Evolutionary conservation across 1,140 invertebrate species (phyloP), one percentile per base, ranked within the genome.

Genomic region (Dreissena rostriformis): DNA sequence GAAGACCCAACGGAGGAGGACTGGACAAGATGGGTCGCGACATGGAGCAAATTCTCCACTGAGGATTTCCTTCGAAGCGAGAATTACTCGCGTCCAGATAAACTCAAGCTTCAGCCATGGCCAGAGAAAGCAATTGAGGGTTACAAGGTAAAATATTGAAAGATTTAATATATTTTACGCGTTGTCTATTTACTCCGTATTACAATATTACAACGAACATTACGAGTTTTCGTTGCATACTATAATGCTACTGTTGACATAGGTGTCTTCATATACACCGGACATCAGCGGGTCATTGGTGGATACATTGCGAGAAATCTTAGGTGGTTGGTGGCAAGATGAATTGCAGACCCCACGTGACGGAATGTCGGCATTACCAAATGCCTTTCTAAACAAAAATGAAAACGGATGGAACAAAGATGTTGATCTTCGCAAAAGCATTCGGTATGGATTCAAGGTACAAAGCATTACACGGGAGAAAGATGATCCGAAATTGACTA

Each of bases 291-390:
- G 24, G 26, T 57, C 22, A 63, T 29, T 88, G 49, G 86, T 82
- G 12, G 72, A 76, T n/a, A 53, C 53, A n/a, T 22, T 88, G 12
- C 66, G 86, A 49, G 77, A 86, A 24, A 55, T 66, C n/a, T 28
- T 87, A 52, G 80, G 86, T 2, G 22, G 68, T 24, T 87, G 84
- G 84, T 88, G 86, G 86, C 14, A 28, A 39, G 73, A 88, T 52
- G 19, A 28, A 1, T 14, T 84, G 28, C 68, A 84, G 51, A 84
- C 86, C n/a, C 86, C 86, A 17, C 51, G 28, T 17, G 66, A 77
- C 28, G 86, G 86, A 17, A 88, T 88, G 86, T 76, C 83, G 2
- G 51, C 63, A 0, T 14, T 88, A 2, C 70, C 84, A n/a, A 74
- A 84, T 22, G 22, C 77, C 8, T 86, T 88, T 29, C 67, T 84